These are phyloP conservation scores for Redunca redunca DNA, from an alignment of 2,113 vertebrate genomes.

Conservation along the genomic window DNA sequence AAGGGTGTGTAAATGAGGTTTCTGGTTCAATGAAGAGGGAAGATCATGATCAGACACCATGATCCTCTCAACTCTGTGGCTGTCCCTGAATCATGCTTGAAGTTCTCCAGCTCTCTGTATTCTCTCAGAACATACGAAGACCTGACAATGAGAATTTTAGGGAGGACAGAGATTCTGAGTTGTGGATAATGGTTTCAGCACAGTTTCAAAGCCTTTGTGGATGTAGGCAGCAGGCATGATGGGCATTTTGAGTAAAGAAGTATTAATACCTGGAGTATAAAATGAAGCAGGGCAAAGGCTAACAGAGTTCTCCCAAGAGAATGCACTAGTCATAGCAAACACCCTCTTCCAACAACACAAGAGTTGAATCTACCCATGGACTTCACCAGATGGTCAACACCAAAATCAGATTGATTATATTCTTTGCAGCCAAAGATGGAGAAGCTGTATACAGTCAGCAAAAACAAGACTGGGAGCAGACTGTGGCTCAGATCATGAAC, in stretches of 20 bases:
- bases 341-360: not conserved
- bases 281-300: not conserved
- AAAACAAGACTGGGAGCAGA: not conserved
- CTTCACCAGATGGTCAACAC: not conserved
- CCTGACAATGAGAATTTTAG: not conserved
- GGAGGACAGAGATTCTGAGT: not conserved
- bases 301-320: not conserved
- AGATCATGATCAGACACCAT: not conserved
- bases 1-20: not conserved
- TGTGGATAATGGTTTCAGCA: not conserved
- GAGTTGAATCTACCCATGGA: not conserved
- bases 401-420: not conserved
- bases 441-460: not conserved
- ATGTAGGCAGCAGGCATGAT: not conserved
- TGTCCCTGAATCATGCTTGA: not conserved
- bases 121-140: not conserved
- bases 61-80: not conserved
- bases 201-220: not conserved
- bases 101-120: not conserved
- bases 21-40: not conserved
- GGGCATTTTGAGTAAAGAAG: not conserved
- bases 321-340: not conserved
- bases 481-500: not conserved
- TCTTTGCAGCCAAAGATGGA: not conserved
- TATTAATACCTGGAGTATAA: not conserved